Conservation (phyloP, 2,113 vertebrate species). For the Python bivittatus region DNA sequence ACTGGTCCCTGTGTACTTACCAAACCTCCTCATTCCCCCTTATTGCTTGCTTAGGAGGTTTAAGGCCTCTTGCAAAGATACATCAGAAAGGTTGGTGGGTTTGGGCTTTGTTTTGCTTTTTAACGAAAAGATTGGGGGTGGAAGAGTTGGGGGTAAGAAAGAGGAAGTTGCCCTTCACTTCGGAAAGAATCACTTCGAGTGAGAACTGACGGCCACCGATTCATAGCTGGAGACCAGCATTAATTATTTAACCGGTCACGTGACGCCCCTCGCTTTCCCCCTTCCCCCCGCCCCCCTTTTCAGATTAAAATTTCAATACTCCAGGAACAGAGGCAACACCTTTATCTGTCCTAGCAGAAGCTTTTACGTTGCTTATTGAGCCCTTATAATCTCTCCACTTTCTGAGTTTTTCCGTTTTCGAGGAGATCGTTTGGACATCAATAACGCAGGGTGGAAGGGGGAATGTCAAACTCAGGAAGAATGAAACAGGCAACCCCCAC, state of each 20-base stretch:
- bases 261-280: conserved; percentile 65
- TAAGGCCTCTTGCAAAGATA: conserved; percentile 70
- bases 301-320: conserved; percentile 91
- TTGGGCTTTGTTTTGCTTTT: background rate
- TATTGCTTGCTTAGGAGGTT: conserved; percentile 71
- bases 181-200: conserved; percentile 85
- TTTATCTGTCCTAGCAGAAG: conserved; percentile 67
- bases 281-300: background rate
- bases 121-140: background rate
- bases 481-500: background rate
- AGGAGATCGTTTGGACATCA: conserved; percentile 16
- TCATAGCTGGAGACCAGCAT: conserved; percentile 90
- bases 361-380: conserved; percentile 32
- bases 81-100: conserved; percentile 52
- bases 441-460: background rate
- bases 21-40: conserved; percentile 53
- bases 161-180: conserved; percentile 81
- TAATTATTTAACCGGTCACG: conserved; percentile 97
- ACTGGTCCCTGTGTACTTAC: conserved; percentile 52
- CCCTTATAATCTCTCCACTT: conserved; percentile 45
- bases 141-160: conserved; percentile 64
- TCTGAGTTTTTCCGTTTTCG: conserved; percentile 50
- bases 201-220: conserved; percentile 84
- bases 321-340: conserved; percentile 71
- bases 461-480: background rate